These are phyloP conservation scores for Tholera decimalis DNA, from an alignment of 2,888 invertebrate genomes.

Conservation along the genomic window DNA sequence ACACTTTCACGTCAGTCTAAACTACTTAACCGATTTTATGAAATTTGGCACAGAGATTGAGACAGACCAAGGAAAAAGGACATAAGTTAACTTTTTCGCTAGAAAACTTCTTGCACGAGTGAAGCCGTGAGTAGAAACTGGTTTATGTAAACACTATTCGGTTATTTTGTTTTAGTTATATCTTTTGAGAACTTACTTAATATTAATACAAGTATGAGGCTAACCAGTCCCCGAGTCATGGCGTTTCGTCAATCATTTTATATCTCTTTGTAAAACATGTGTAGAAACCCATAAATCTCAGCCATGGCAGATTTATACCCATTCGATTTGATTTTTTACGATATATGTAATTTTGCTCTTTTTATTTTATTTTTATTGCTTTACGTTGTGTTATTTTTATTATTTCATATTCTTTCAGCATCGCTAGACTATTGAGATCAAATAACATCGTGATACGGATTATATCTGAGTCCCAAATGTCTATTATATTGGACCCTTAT, in stretches of 20 bases:
- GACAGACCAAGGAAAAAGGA: no score
- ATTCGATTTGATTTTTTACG: slow-evolving; percentile 54
- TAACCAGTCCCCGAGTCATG: slow-evolving; percentile 43
- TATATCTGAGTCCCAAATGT: neutral
- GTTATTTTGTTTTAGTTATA: no score
- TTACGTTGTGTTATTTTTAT: slow-evolving; percentile 29
- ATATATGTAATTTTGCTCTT: slow-evolving; percentile 41
- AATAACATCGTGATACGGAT: neutral
- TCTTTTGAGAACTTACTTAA: slow-evolving; percentile 49
- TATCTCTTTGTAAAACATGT: slow-evolving; percentile 38
- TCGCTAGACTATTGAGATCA: neutral
- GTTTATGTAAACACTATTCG: no score
- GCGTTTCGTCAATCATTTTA: slow-evolving; percentile 46
- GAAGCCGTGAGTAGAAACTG: no score
- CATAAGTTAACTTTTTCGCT: no score
- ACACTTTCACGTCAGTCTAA: no score
- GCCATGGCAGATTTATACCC: slow-evolving; percentile 48
- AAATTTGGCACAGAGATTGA: no score
- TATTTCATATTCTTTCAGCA: slow-evolving; percentile 2
- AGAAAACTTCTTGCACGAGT: no score
- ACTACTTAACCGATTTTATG: no score
- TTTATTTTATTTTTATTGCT: slow-evolving; percentile 41
- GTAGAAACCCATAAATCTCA: slow-evolving; percentile 47
- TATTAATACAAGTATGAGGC: slow-evolving; percentile 43
- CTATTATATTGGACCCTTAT: neutral